A percentile compares a stretch with the other conserved stretches of the same genome.
These are phyloP conservation scores for Nanorana parkeri DNA, from an alignment of 2,113 vertebrate species.

Conservation along the genomic window DNA sequence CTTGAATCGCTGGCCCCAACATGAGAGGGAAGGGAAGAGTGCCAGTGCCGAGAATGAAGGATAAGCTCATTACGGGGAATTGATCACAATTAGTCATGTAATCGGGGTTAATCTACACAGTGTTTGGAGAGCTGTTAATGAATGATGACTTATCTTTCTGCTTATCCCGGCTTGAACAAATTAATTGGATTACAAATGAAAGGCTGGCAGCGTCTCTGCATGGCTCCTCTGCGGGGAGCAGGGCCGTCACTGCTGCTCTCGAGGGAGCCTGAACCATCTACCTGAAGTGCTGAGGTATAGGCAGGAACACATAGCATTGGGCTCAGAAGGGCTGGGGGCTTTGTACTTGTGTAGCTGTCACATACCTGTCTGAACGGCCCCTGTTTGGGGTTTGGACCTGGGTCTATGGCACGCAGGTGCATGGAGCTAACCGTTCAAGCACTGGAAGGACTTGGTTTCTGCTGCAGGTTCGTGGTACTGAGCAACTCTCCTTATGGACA, in stretches of 20 bases:
- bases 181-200: constrained; percentile 53
- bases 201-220: constrained; percentile 44
- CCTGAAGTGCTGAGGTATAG: not conserved
- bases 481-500: no score
- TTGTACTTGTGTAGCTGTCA: no score
- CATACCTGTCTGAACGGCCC: no score
- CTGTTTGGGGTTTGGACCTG: no score
- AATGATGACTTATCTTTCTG: constrained; percentile 53
- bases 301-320: not conserved
- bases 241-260: not conserved
- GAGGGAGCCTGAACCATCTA: not conserved
- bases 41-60: constrained; percentile 43
- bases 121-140: constrained; percentile 53
- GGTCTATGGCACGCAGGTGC: no score
- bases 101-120: constrained; percentile 51
- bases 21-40: constrained; percentile 31
- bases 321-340: no score
- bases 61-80: constrained; percentile 56
- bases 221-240: not conserved
- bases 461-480: no score
- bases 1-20: not conserved
- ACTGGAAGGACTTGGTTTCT: no score
- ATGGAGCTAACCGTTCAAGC: no score
- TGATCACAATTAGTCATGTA: constrained; percentile 56
- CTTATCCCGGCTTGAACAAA: constrained; percentile 54